phyloP scores from a whole-genome alignment of 2,888 invertebrate genomes.

The Eupsilia transversa region DNA sequence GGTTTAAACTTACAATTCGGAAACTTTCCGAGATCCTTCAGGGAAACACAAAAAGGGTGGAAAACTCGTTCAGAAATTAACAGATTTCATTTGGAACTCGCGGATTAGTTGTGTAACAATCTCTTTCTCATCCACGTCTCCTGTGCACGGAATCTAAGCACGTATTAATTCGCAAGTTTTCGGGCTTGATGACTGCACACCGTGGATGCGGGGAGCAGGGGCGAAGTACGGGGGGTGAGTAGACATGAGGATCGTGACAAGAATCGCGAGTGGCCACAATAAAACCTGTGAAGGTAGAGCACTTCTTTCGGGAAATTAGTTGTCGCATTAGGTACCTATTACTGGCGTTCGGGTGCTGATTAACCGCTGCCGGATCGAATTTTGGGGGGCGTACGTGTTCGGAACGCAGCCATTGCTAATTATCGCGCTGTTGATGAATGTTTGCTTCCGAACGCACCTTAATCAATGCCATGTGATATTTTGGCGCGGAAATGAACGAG shows the following conservation, averaged over 20 bases:
- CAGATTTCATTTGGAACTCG: conserved; percentile 70
- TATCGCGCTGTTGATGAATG: conserved; percentile 68
- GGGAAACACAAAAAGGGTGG: conserved; percentile 52
- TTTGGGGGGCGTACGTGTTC: conserved; percentile 69
- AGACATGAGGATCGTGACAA: conserved; percentile 78
- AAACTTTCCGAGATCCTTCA: conserved; percentile 55
- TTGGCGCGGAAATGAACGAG: conserved; percentile 30
- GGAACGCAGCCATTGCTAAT: conserved; percentile 68
- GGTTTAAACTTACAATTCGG: conserved; percentile 56
- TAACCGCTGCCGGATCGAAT: conserved; percentile 72
- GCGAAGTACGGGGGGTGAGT: conserved; percentile 28
- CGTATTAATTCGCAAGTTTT: conserved; percentile 88
- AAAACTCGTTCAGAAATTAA: conserved; percentile 68
- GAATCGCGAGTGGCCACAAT: conserved; percentile 82
- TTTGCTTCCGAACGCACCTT: conserved; percentile 68
- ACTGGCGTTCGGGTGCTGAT: conserved; percentile 78
- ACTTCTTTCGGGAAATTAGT: conserved; percentile 87
- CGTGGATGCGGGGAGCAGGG: conserved; percentile 60
- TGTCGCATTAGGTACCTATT: conserved; percentile 87
- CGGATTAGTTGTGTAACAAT: conserved; percentile 65
- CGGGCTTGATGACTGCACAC: conserved; percentile 84
- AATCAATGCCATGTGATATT: conserved; percentile 63
- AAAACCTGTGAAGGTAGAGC: conserved; percentile 79
- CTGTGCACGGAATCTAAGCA: conserved; percentile 79
- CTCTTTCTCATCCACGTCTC: conserved; percentile 65